Evolutionary conservation across 2,113 vertebrate genomes (phyloP), one percentile per base, ranked within the genome.

Genomic region (Greenwoodochromis staneri): DNA sequence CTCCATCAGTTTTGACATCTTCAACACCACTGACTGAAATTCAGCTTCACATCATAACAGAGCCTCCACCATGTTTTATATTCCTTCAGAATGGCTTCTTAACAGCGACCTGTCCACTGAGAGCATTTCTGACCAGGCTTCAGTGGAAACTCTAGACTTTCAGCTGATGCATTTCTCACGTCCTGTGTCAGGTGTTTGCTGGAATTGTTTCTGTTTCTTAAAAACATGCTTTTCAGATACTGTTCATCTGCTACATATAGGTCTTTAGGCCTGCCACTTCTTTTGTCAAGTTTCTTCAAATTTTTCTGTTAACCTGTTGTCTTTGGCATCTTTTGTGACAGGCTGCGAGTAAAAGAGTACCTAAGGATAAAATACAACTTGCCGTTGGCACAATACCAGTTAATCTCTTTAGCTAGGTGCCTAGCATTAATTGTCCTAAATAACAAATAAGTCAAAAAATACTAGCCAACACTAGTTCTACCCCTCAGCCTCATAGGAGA

Each of bases 201-300:
- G 34, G 19, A 66, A 0, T 38, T 66, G 10, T 66, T n/a, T 0
- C 61, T 4, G 1, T 14, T 40, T 31, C 1, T 54, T 57, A 38
- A 38, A 13, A 38, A 14, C n/a, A 21, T 4, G n/a, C 4, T 40
- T 42, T 24, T 24, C 66, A 42, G 2, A 71, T 71, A 42, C 66
- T 71, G 38, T 42, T 71, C 2, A 69, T 40, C 63, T 40, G 36
- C 0, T 66, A 0, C 34, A 66, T 13, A 14, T 24, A 42, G n/a
- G n/a, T 42, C 34, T 66, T 66, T 13, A 38, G 19, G 19, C 61
- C 34, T 21, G 31, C 61, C 17, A 16, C n/a, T 42, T 71, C 36
- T 71, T 42, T 42, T 24, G 66, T 76, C 24, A 27, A 1, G 24
- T 76, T 73, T 47, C 40, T 27, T 76, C 24, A 47, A 17, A 2